phyloP scores from a whole-genome alignment of 2,888 invertebrate species.

The Cheilosia vulpina region DNA sequence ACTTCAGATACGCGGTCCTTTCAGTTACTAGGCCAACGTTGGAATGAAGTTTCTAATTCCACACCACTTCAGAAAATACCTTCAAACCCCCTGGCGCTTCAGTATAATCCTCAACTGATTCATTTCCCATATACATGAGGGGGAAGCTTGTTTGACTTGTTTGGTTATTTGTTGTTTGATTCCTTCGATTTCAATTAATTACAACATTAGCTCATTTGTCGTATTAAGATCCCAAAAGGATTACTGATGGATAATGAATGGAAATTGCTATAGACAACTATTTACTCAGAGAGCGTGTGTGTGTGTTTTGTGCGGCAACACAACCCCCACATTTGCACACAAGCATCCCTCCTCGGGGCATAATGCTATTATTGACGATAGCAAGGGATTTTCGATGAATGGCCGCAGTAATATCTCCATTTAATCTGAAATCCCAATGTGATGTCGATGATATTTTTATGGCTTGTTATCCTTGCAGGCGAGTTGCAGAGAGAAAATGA shows the following conservation, averaged over 20 bases:
- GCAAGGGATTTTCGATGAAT: constrained; percentile 52
- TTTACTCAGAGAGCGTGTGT: constrained; percentile 28
- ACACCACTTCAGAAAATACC: constrained; percentile 6
- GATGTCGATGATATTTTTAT: constrained; percentile 65
- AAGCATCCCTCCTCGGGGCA: constrained; percentile 13
- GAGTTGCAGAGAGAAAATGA: too few relatives aligned
- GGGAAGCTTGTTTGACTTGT: constrained; percentile 62
- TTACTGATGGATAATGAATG: constrained; percentile 72
- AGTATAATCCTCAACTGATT: constrained; percentile 53
- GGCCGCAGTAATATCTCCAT: constrained; percentile 52
- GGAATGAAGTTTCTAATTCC: neutral
- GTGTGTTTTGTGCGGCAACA: neutral
- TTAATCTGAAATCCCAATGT: constrained; percentile 55
- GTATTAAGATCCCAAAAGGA: constrained; percentile 71
- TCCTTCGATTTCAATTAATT: constrained; percentile 73
- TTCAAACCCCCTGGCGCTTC: constrained; percentile 20
- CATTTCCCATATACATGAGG: constrained; percentile 40
- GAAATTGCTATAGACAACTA: constrained; percentile 65
- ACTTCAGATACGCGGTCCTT: neutral
- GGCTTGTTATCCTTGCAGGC: constrained; percentile 16
- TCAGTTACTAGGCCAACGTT: neutral
- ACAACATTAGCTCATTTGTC: constrained; percentile 72
- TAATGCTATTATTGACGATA: constrained; percentile 59
- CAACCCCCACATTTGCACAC: constrained; percentile 1
- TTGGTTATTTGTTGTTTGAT: constrained; percentile 70